Percentiles rank a stretch among this genome's conserved stretches.
Evolutionary conservation across 1,140 invertebrate species (phyloP).

Genomic region (Papilio glaucus): DNA sequence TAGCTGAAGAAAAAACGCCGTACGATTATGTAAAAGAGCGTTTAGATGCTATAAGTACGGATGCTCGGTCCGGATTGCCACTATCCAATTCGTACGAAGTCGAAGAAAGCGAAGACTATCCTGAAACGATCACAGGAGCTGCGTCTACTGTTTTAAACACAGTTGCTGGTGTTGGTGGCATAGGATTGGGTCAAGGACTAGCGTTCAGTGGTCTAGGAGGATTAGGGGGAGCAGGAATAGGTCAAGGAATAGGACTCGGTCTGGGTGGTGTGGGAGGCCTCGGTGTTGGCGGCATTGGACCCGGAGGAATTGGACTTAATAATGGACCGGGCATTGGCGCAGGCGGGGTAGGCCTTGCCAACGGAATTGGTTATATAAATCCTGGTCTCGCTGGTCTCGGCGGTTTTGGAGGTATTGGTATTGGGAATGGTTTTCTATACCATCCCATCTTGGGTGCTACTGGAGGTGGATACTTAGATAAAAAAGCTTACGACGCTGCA

Average conservation of each 20-base stretch:
- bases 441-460: constrained; percentile 63
- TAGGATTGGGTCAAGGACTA: constrained; percentile 55
- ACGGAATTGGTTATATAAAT: constrained; percentile 64
- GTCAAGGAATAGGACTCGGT: constrained; percentile 57
- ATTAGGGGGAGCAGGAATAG: constrained; percentile 56
- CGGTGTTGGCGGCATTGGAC: constrained; percentile 44
- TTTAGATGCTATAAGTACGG: constrained; percentile 64
- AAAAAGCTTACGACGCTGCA: constrained; percentile 82
- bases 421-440: constrained; percentile 68
- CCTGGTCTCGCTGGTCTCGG: constrained; percentile 65
- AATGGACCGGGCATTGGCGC: constrained; percentile 49
- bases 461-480: constrained; percentile 82
- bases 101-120: constrained; percentile 79
- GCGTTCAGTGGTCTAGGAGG: constrained; percentile 61
- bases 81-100: constrained; percentile 76
- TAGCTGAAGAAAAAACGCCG: constrained; percentile 72
- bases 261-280: constrained; percentile 48
- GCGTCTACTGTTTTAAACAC: constrained; percentile 76
- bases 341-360: constrained; percentile 55
- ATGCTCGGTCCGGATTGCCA: constrained; percentile 67
- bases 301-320: constrained; percentile 50
- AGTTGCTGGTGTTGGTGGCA: constrained; percentile 64
- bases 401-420: constrained; percentile 60
- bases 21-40: constrained; percentile 76
- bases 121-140: constrained; percentile 70